Evolutionary conservation across 2,113 vertebrate species (phyloP).

Genomic region (Cheirogaleus medius): DNA sequence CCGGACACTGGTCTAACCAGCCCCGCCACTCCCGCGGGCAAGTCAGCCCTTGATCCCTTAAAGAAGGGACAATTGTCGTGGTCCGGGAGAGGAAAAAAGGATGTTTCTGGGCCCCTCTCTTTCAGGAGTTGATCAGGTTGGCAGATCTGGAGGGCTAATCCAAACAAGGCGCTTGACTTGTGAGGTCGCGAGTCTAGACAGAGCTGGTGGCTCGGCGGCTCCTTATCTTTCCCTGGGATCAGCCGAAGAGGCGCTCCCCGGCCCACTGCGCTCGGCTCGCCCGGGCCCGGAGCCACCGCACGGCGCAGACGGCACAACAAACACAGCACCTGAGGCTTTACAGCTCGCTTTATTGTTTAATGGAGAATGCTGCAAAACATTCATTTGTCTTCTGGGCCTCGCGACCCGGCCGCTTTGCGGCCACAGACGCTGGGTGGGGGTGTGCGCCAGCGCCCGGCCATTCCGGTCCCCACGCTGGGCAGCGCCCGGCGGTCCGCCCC

Average conservation of each 20-base stretch:
- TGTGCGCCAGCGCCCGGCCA: background rate
- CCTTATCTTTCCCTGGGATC: conserved; percentile 90
- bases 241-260: conserved; percentile 86
- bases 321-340: conserved; percentile 85
- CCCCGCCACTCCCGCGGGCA: conserved; percentile 30
- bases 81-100: conserved; percentile 77
- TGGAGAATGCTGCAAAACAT: conserved; percentile 47
- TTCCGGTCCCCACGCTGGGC: background rate
- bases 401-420: background rate
- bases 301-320: conserved; percentile 84
- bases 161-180: conserved; percentile 90
- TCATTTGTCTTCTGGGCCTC: background rate
- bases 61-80: conserved; percentile 35
- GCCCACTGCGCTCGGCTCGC: conserved; percentile 82
- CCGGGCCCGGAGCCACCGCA: conserved; percentile 78
- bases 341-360: conserved; percentile 83
- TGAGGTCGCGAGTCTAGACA: conserved; percentile 92
- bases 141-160: conserved; percentile 89
- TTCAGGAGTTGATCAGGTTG: conserved; percentile 84
- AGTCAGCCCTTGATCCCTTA: conserved; percentile 55
- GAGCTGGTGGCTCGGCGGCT: conserved; percentile 89
- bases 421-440: background rate
- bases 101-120: conserved; percentile 82
- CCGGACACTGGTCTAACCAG: conserved; percentile 52
- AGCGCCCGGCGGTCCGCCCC: accelerated